A percentile compares a stretch with the other conserved stretches of the same genome.
Evolutionary conservation across 2,797 vertebrate genomes (phyloP).

Genomic region (Paguma larvata): DNA sequence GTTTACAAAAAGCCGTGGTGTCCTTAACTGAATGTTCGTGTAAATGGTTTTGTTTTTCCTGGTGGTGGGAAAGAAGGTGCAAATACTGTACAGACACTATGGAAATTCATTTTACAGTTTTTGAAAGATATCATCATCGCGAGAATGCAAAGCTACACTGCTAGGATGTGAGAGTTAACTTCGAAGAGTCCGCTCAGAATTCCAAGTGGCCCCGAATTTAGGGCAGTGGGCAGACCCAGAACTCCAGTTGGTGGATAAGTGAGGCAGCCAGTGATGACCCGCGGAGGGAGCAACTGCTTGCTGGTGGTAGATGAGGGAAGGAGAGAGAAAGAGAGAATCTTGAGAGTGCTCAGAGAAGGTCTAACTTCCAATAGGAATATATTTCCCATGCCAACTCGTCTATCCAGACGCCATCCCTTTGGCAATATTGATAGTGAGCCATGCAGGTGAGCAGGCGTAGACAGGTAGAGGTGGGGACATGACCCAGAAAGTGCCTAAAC

Average conservation of each 20-base stretch:
- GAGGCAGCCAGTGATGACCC: neutral
- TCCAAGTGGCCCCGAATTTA: neutral
- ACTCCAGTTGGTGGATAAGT: neutral
- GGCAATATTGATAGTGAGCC: neutral
- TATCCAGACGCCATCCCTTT: neutral
- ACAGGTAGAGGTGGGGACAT: neutral
- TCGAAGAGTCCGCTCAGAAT: neutral
- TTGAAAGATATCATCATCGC: constrained; percentile 32
- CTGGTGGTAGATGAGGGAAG: neutral
- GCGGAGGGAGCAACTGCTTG: fast-evolving
- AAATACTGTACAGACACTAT: neutral
- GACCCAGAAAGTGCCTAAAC: neutral
- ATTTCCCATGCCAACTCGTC: neutral
- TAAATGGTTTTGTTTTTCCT: constrained; percentile 57
- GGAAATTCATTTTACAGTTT: constrained; percentile 50
- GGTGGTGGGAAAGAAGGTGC: neutral
- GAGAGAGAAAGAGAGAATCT: neutral
- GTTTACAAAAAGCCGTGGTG: neutral
- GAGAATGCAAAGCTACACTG: neutral
- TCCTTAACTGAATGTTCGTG: constrained; percentile 60
- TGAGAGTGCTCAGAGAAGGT: neutral
- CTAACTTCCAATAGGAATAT: neutral
- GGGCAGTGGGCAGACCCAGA: neutral
- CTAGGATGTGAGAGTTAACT: neutral
- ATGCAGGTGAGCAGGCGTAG: neutral